Evolutionary conservation across 2,888 invertebrate genomes (phyloP).

Genomic region (Eutolmus rufibarbis): DNA sequence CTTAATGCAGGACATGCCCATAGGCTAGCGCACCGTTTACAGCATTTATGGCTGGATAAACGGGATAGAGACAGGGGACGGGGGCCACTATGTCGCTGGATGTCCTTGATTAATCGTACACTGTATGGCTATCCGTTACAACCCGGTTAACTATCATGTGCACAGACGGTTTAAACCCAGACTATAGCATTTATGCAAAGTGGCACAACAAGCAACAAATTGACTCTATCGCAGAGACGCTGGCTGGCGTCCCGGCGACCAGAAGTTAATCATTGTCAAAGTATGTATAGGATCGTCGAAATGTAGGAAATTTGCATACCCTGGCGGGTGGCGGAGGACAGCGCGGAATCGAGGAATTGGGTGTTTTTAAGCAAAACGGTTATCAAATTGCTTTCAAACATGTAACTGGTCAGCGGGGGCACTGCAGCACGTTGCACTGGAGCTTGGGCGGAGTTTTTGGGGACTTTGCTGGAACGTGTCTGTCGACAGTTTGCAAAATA

Average conservation of each 20-base stretch:
- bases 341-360: neutral
- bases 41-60: neutral
- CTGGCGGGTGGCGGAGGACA: neutral
- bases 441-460: neutral
- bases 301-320: slow-evolving; percentile 1
- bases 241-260: neutral
- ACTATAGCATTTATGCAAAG: neutral
- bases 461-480: neutral
- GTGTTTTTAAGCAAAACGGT: neutral
- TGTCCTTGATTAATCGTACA: slow-evolving; percentile 37
- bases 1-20: neutral
- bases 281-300: neutral
- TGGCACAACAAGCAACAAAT: slow-evolving; percentile 42
- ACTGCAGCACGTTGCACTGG: neutral
- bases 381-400: slow-evolving; percentile 22
- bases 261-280: slow-evolving; percentile 45
- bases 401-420: neutral
- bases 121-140: neutral
- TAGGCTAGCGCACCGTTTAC: neutral
- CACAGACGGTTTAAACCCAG: neutral
- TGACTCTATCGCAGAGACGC: slow-evolving; percentile 38
- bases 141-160: neutral
- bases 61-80: neutral
- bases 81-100: neutral
- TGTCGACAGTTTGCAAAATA: neutral